Evolutionary conservation across 2,888 invertebrate genomes (phyloP).

Genomic region (Lasius fuliginosus): DNA sequence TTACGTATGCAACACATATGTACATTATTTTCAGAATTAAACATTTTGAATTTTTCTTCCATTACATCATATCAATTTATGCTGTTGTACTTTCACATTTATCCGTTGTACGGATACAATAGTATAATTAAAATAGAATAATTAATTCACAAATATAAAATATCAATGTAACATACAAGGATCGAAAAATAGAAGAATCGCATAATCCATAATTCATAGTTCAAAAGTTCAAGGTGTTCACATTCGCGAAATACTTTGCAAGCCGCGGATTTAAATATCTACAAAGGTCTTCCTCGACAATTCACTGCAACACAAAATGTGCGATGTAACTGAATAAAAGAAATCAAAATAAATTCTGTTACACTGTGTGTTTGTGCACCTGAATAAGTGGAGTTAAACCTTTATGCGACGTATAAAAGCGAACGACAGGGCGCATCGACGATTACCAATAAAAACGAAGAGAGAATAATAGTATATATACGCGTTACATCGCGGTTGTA

Average conservation of each 20-base stretch:
- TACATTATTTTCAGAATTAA: not conserved
- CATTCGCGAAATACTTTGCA: not conserved
- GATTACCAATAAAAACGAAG: slow-evolving; percentile 43
- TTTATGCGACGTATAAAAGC: slow-evolving; percentile 27
- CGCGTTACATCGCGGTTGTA: slow-evolving; percentile 29
- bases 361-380: not conserved
- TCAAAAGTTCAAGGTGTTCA: not conserved
- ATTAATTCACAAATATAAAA: not conserved
- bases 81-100: not conserved
- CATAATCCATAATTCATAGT: not conserved
- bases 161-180: not conserved
- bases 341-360: slow-evolving; percentile 1
- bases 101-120: too few relatives aligned
- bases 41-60: not conserved
- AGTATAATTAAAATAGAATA: not conserved
- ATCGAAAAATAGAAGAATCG: not conserved
- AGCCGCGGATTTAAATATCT: not conserved
- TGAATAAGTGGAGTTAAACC: slow-evolving; percentile 4
- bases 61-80: slow-evolving; percentile 9
- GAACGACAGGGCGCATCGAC: slow-evolving; percentile 38
- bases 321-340: slow-evolving; percentile 13
- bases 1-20: not conserved
- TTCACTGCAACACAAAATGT: not conserved
- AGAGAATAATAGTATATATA: not conserved
- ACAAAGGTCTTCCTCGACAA: not conserved